A percentile compares a stretch with the other conserved stretches of the same genome.
phyloP scores from a whole-genome alignment of 2,888 invertebrate species.

The Drosophila infuscata region DNA sequence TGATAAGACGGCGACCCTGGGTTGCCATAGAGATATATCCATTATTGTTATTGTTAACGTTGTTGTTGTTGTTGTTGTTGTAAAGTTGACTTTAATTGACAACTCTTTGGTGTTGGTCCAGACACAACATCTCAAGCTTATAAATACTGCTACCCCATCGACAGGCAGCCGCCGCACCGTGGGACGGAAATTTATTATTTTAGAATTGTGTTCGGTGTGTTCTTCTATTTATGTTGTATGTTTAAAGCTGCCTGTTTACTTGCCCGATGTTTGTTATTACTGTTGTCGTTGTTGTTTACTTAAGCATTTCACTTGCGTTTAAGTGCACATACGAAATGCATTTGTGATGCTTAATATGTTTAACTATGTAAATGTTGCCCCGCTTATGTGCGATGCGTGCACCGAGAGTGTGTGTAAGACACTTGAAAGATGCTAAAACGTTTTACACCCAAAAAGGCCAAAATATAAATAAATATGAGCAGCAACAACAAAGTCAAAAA shows the following conservation, averaged over 20 bases:
- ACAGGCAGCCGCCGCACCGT: conserved; percentile 49
- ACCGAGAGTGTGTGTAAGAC: conserved; percentile 45
- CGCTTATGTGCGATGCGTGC: conserved; percentile 58
- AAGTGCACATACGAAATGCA: conserved; percentile 56
- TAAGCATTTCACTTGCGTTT: conserved; percentile 73
- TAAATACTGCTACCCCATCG: conserved; percentile 25
- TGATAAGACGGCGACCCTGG: conserved; percentile 43
- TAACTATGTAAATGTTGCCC: conserved; percentile 77
- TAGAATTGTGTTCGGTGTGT: conserved; percentile 6
- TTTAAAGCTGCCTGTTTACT: conserved; percentile 33
- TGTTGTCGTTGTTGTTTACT: conserved; percentile 60
- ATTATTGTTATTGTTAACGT: conserved; percentile 50
- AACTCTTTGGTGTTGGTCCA: conserved; percentile 66
- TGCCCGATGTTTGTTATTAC: conserved; percentile 39
- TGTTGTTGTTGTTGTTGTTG: conserved; percentile 19
- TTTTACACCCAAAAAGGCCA: conserved; percentile 69
- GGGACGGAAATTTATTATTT: conserved; percentile 18
- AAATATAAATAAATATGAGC: conserved; percentile 77
- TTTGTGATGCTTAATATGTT: conserved; percentile 69
- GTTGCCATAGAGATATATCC: conserved; percentile 50
- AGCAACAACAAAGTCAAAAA: conserved; percentile 25
- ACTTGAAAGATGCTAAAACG: conserved; percentile 77
- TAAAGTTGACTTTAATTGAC: conserved; percentile 79
- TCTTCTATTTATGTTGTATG: conserved; percentile 8
- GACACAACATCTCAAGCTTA: conserved; percentile 33